phyloP scores from a whole-genome alignment of 2,888 invertebrate genomes.

The Sarcophaga rosellei region DNA sequence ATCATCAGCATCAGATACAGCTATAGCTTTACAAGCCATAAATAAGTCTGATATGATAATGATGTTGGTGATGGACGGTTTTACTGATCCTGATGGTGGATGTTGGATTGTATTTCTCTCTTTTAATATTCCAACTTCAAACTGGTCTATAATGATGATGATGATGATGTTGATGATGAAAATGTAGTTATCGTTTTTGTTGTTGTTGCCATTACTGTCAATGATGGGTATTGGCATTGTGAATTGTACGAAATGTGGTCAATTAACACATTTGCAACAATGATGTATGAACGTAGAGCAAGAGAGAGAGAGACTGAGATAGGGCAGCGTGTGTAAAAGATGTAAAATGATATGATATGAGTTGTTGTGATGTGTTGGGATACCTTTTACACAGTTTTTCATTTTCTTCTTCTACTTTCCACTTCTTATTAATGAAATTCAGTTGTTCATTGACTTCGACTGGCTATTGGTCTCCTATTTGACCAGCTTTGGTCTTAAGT shows the following conservation, averaged over 20 bases:
- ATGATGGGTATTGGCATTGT: conserved; percentile 50
- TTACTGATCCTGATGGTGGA: not conserved
- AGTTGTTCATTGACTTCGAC: too few relatives aligned
- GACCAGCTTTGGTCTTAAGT: too few relatives aligned
- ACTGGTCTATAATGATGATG: conserved; percentile 19
- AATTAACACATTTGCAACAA: conserved; percentile 78
- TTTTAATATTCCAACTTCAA: not conserved
- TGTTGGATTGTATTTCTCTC: not conserved
- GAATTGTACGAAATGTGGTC: conserved; percentile 75
- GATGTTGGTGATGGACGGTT: conserved; percentile 17
- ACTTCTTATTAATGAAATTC: not conserved
- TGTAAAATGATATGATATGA: conserved; percentile 55
- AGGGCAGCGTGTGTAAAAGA: not conserved
- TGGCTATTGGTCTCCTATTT: too few relatives aligned
- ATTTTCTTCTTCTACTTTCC: not conserved
- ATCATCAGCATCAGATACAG: conserved; percentile 2
- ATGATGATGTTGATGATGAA: conserved; percentile 33
- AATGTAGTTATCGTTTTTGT: conserved; percentile 11
- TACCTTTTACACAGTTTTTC: conserved; percentile 38
- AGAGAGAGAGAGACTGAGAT: not conserved
- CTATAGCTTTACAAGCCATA: conserved; percentile 3
- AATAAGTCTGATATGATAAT: conserved; percentile 32
- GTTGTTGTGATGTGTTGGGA: conserved; percentile 39
- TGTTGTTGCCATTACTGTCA: conserved; percentile 3
- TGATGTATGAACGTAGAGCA: conserved; percentile 28